Conservation (phyloP, 1,140 invertebrate genomes). For the Schlechtendalia chinensis region DNA sequence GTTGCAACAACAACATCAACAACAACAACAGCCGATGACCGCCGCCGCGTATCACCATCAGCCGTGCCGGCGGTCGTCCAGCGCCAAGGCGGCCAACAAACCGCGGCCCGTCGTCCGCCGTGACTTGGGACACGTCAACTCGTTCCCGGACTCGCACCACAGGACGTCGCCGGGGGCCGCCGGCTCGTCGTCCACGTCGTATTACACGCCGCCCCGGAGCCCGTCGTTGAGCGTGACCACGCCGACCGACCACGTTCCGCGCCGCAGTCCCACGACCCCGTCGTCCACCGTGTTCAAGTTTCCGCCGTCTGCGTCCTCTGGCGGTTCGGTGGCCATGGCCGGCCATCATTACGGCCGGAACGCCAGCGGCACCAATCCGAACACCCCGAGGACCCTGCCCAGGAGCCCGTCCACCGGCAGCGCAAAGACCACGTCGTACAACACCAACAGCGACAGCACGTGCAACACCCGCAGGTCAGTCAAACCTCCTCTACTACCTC, state of each 20-base stretch:
- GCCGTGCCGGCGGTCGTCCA: constrained; percentile 26
- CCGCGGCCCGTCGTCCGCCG: constrained; percentile 27
- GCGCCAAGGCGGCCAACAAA: constrained; percentile 22
- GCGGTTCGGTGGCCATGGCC: background rate
- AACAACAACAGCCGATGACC: background rate
- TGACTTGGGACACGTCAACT: constrained; percentile 29
- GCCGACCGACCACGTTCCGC: background rate
- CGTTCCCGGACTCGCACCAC: constrained; percentile 31
- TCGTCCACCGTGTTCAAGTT: constrained; percentile 47
- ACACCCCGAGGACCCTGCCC: constrained; percentile 11
- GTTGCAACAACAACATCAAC: background rate
- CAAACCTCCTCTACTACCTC: too few relatives aligned
- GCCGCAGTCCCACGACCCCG: constrained; percentile 33
- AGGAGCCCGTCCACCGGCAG: constrained; percentile 46
- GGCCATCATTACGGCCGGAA: background rate
- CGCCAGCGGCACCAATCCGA: background rate
- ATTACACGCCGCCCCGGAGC: constrained; percentile 27
- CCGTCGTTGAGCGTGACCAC: constrained; percentile 40
- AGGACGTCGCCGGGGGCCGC: constrained; percentile 6
- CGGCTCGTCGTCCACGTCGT: constrained; percentile 21
- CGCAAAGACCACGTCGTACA: constrained; percentile 11
- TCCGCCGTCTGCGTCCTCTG: background rate
- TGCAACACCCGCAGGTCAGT: constrained; percentile 6
- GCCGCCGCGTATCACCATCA: constrained; percentile 5
- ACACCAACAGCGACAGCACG: constrained; percentile 22